A percentile compares a stretch with the other conserved stretches of the same genome.
Conservation (phyloP, 2,113 vertebrate species). For the Neoarius graeffei region DNA sequence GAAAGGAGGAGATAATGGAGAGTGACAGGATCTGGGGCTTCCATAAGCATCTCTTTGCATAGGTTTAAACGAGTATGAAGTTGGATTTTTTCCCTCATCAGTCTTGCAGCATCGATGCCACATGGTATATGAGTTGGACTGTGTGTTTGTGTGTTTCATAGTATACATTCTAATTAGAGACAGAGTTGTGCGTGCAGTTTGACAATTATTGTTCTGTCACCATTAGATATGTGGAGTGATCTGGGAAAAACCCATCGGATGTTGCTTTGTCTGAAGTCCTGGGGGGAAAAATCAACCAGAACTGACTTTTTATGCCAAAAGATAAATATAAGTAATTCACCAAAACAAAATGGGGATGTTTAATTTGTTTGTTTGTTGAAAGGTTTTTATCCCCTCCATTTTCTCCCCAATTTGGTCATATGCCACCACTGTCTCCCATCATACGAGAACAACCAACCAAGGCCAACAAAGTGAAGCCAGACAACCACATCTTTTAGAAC, state of each 20-base stretch:
- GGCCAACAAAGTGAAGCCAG: background rate
- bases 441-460: background rate
- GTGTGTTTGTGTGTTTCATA: slow-evolving; percentile 23
- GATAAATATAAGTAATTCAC: background rate
- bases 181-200: background rate
- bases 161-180: background rate
- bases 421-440: background rate
- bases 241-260: background rate
- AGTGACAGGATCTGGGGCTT: slow-evolving; percentile 41
- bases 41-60: slow-evolving; percentile 32
- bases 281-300: background rate
- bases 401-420: background rate
- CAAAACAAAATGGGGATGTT: background rate
- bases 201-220: background rate
- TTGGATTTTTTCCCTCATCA: slow-evolving; percentile 40
- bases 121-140: background rate
- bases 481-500: background rate
- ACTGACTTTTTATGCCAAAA: background rate
- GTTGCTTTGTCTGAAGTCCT: background rate
- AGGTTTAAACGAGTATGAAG: slow-evolving; percentile 32
- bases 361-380: background rate
- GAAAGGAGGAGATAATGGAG: slow-evolving; percentile 38
- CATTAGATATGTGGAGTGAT: background rate
- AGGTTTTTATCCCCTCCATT: background rate
- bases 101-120: slow-evolving; percentile 10